phyloP scores from a whole-genome alignment of 2,888 invertebrate species.

The Megaustenia siamemsis region DNA sequence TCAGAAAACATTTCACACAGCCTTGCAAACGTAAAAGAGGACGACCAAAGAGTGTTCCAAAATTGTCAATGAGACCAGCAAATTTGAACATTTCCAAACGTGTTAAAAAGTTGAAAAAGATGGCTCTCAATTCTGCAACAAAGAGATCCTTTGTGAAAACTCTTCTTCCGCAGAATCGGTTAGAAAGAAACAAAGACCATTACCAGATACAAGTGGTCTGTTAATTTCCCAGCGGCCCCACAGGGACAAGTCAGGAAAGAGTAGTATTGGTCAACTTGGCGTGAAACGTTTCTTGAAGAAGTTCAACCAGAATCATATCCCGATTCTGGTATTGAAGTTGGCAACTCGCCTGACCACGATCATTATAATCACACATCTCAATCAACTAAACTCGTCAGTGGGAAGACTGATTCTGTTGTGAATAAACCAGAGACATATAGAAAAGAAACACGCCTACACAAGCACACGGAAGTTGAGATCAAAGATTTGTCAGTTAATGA shows the following conservation, averaged over 20 bases:
- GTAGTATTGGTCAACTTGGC: slow-evolving; percentile 53
- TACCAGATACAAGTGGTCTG: slow-evolving; percentile 3
- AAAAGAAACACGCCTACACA: slow-evolving; percentile 45
- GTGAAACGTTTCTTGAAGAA: slow-evolving; percentile 49
- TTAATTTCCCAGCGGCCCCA: slow-evolving; percentile 51
- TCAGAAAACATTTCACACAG: not conserved
- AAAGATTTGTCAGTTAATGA: slow-evolving; percentile 20
- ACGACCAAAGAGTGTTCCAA: slow-evolving; percentile 26
- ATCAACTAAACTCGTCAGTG: not conserved
- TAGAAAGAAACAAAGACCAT: slow-evolving; percentile 7
- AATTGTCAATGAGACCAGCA: not conserved
- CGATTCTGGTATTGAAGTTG: slow-evolving; percentile 53
- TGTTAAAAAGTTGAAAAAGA: slow-evolving; percentile 45
- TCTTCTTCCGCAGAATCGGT: not conserved
- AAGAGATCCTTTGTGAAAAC: slow-evolving; percentile 37
- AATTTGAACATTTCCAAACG: slow-evolving; percentile 22
- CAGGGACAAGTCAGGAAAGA: slow-evolving; percentile 50
- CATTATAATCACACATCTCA: not conserved
- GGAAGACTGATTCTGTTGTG: not conserved
- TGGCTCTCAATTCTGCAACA: slow-evolving; percentile 32
- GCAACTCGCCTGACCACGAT: slow-evolving; percentile 50
- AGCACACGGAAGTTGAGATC: not conserved
- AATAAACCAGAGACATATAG: slow-evolving; percentile 15
- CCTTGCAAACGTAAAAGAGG: slow-evolving; percentile 39
- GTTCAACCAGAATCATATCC: slow-evolving; percentile 47